phyloP scores from a whole-genome alignment of 2,797 vertebrate species.

The Coluber constrictor region DNA sequence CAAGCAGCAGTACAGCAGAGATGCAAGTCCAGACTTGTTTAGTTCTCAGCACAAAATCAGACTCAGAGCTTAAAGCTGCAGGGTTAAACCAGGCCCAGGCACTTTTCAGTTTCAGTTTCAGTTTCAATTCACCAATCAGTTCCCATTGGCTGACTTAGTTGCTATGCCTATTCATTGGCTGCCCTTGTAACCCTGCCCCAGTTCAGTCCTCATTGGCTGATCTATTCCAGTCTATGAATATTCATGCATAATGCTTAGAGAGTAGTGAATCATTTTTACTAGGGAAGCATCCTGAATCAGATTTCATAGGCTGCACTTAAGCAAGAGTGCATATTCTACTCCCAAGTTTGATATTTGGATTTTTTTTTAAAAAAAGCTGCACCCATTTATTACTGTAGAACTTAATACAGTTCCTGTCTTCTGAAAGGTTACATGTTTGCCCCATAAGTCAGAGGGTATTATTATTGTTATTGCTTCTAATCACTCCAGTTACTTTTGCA shows the following conservation, averaged over 20 bases:
- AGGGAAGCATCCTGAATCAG: not conserved
- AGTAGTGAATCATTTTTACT: not conserved
- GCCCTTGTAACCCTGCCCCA: too few relatives aligned
- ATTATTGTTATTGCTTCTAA: constrained; percentile 35
- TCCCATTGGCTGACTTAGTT: too few relatives aligned
- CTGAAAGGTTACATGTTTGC: constrained; percentile 22
- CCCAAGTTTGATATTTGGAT: not conserved
- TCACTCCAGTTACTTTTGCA: constrained; percentile 39
- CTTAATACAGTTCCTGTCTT: constrained; percentile 19
- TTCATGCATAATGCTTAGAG: not conserved
- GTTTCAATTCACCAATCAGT: too few relatives aligned
- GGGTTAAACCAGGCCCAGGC: too few relatives aligned
- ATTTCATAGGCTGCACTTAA: not conserved
- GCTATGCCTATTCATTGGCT: too few relatives aligned
- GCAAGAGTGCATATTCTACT: not conserved
- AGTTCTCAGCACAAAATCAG: too few relatives aligned
- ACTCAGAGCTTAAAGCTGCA: too few relatives aligned
- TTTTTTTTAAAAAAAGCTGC: not conserved
- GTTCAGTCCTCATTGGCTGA: too few relatives aligned
- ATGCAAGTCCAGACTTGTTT: too few relatives aligned
- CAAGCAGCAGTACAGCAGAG: too few relatives aligned
- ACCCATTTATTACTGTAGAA: constrained; percentile 1
- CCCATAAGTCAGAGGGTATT: constrained; percentile 27
- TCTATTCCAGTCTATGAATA: too few relatives aligned
- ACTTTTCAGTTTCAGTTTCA: too few relatives aligned